Evolutionary conservation across 2,888 invertebrate species (phyloP), one percentile per base, ranked within the genome.

Genomic region (Scaptomyza caliginosa): DNA sequence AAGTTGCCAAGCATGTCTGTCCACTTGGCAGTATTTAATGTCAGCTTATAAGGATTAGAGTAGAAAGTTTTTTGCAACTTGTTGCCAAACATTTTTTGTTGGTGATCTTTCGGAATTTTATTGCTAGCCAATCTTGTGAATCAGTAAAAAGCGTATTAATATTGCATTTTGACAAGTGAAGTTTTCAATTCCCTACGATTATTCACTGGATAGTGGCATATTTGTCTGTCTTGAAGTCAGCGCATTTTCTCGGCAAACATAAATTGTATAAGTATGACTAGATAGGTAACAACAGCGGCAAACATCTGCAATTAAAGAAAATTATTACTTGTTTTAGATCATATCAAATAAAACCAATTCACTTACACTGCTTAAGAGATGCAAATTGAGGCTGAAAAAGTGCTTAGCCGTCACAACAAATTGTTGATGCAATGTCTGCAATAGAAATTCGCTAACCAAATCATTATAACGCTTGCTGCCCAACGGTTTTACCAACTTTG

Each of bases 221-320:
- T 0, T 13, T 38, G 8, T 8, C 11, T 10, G 5, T 7, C 3
- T 1, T 3, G 32, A 5, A 13, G 7, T 19, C 26, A 28, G 26
- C 0, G 54, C 42, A 8, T 36, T 32, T 39, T 65, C 23, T 75
- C 76, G 17, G 89, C 86, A 7, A 90, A 81, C 88, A 90, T 89
- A 50, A 91, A 91, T 50, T 91, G 91, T 64, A 91, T 88, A 8
- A 91, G 81, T 7, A 92, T 91, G 42, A 90, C 89, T 32, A 90
- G 69, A 60, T 90, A 90, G 0, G 89, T 91, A 3, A 89, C 87
- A 51, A 90, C 88, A 16, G 90, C 89, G 28, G 89, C 89, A 48
- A 86, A 79, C 90, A 91, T 90, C 89, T 91, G 19, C 7, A 50
- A 21, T 2, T 3, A 2, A 17, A 17, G 8, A 38, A 30, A 5